A percentile compares a stretch with the other conserved stretches of the same genome.
Conservation (phyloP, 2,888 invertebrate genomes). For the Andrena fulva region DNA sequence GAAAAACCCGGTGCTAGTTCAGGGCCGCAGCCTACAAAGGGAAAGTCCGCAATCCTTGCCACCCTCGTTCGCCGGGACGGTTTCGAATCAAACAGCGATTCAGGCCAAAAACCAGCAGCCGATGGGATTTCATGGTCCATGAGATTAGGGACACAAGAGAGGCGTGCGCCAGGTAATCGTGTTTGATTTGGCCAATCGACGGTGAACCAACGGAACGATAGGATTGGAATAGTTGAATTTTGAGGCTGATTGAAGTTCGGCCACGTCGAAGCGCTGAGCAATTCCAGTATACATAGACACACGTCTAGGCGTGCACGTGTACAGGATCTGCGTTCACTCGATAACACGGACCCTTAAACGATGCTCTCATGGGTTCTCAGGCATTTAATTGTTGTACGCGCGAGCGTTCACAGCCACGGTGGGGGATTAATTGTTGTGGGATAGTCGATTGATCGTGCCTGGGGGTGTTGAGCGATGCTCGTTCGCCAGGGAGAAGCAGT, state of each 20-base stretch:
- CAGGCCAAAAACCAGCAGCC: slow-evolving; percentile 35
- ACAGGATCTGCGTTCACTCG: slow-evolving; percentile 3
- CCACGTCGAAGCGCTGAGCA: slow-evolving; percentile 15
- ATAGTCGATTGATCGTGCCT: slow-evolving; percentile 21
- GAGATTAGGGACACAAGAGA: slow-evolving; percentile 28
- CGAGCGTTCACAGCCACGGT: slow-evolving; percentile 59
- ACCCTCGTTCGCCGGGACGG: background rate
- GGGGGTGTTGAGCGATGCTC: background rate
- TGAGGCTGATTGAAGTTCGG: slow-evolving; percentile 40
- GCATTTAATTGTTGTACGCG: slow-evolving; percentile 67
- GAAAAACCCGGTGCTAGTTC: too few relatives aligned
- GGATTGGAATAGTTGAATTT: slow-evolving; percentile 53
- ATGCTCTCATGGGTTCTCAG: background rate
- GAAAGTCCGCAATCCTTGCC: background rate
- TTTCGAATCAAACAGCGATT: slow-evolving; percentile 3
- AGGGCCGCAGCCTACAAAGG: too few relatives aligned
- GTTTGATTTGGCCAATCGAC: slow-evolving; percentile 55
- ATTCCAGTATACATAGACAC: slow-evolving; percentile 40
- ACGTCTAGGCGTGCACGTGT: slow-evolving; percentile 13
- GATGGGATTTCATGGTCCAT: slow-evolving; percentile 40
- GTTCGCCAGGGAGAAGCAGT: background rate
- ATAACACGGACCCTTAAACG: slow-evolving; percentile 11
- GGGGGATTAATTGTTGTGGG: slow-evolving; percentile 71
- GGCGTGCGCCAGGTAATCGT: slow-evolving; percentile 38
- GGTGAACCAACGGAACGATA: slow-evolving; percentile 48